Conservation (phyloP, 2,888 invertebrate species). For the Synanthedon myopaeformis region DNA sequence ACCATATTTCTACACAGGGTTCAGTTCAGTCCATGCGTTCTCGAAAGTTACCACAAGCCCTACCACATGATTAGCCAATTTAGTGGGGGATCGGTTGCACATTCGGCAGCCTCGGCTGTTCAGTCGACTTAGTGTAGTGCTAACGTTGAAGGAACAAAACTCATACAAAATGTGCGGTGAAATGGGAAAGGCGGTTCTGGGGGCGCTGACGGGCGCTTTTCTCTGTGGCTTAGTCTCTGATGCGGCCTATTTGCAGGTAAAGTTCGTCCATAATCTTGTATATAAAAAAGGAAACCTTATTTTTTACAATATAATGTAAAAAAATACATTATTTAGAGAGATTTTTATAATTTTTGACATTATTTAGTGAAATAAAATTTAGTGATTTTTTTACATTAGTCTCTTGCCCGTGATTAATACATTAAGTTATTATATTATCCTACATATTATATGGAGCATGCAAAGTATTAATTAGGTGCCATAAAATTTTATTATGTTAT, state of each 20-base stretch:
- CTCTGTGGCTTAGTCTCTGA: constrained; percentile 55
- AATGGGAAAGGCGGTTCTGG: constrained; percentile 60
- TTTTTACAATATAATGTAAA: no score
- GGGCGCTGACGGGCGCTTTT: constrained; percentile 58
- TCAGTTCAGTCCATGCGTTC: not conserved
- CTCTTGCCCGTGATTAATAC: no score
- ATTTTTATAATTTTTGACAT: no score
- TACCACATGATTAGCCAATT: constrained; percentile 9
- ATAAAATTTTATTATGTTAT: no score
- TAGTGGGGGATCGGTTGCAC: constrained; percentile 19
- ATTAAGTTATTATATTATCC: no score
- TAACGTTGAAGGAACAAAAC: constrained; percentile 3
- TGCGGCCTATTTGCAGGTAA: constrained; percentile 56
- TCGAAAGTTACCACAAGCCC: constrained; percentile 12
- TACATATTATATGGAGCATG: no score
- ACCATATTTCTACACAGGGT: not conserved
- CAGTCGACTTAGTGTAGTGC: not conserved
- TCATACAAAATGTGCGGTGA: constrained; percentile 53
- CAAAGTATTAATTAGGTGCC: no score
- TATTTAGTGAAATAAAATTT: no score
- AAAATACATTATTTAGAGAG: no score
- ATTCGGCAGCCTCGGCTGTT: constrained; percentile 2
- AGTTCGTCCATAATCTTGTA: not conserved
- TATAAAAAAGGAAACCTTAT: no score
- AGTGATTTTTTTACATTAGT: no score